phyloP scores from a whole-genome alignment of 2,797 vertebrate genomes.

The Bryconaethiops microstoma region DNA sequence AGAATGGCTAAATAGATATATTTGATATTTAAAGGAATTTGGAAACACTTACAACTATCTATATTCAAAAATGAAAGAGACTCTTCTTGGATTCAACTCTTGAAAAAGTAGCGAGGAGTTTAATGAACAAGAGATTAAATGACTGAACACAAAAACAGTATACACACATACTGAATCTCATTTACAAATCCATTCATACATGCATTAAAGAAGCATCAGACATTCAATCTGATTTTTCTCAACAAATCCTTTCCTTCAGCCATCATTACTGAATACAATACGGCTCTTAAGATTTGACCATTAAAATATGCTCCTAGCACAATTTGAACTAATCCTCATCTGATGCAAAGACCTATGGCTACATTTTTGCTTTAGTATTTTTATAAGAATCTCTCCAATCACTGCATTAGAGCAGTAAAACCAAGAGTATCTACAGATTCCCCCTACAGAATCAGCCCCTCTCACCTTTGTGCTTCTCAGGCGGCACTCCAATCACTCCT shows the following conservation, averaged over 20 bases:
- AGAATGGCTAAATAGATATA: too few relatives aligned
- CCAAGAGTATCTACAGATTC: conserved; percentile 31
- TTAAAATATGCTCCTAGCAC: conserved; percentile 31
- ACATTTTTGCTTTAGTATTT: conserved; percentile 50
- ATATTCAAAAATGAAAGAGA: too few relatives aligned
- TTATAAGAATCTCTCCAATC: conserved; percentile 52
- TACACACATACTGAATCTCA: neutral
- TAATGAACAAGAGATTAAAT: neutral
- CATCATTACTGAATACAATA: conserved; percentile 21
- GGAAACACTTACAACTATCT: too few relatives aligned
- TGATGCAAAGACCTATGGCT: conserved; percentile 36
- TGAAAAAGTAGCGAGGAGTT: neutral
- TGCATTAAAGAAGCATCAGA: neutral
- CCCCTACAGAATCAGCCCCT: conserved; percentile 40
- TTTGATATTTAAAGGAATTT: too few relatives aligned
- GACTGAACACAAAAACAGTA: neutral
- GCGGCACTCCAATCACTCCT: conserved; percentile 62
- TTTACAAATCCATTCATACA: neutral
- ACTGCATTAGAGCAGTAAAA: conserved; percentile 39
- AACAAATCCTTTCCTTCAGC: conserved; percentile 25
- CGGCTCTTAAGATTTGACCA: conserved; percentile 4
- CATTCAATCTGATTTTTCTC: neutral
- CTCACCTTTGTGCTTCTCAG: conserved; percentile 47
- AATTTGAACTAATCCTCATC: conserved; percentile 42
- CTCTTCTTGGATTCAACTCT: too few relatives aligned